These are phyloP conservation scores for Autographa pulchrina DNA, from an alignment of 2,888 invertebrate genomes.

Conservation along the genomic window DNA sequence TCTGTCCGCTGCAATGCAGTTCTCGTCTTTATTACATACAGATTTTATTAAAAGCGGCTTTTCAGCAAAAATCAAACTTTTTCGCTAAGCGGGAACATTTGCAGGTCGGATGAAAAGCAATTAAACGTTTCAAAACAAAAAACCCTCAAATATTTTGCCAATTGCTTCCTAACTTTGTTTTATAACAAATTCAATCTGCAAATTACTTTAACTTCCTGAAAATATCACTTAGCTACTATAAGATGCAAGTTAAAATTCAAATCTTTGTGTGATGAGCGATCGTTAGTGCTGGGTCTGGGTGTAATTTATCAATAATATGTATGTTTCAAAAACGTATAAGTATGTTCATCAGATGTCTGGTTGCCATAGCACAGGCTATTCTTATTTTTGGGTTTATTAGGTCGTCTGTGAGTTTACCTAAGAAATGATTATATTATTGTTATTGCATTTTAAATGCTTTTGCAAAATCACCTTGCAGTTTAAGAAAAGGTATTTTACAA, in stretches of 20 bases:
- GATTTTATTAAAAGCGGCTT: not conserved
- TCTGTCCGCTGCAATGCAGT: not conserved
- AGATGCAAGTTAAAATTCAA: not conserved
- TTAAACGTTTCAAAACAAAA: conserved; percentile 4
- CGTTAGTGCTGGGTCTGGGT: too few species aligned
- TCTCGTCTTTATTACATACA: not conserved
- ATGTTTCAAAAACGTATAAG: too few species aligned
- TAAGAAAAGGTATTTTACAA: too few species aligned
- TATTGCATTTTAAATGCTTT: too few species aligned
- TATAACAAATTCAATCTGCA: not conserved
- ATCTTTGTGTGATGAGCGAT: too few species aligned
- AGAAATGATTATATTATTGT: too few species aligned
- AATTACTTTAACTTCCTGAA: not conserved
- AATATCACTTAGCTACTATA: not conserved
- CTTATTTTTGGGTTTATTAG: too few species aligned
- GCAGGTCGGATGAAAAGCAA: not conserved
- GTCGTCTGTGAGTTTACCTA: too few species aligned
- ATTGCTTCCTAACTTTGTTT: conserved; percentile 4
- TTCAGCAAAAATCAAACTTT: not conserved
- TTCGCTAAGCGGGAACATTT: conserved; percentile 2
- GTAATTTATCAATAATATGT: too few species aligned
- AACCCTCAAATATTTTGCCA: conserved; percentile 1
- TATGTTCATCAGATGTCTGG: too few species aligned
- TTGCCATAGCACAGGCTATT: too few species aligned
- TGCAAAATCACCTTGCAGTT: too few species aligned